Base-by-base conservation (phyloP, 2,888 invertebrate species). In the Sminthurides aquaticus region DNA sequence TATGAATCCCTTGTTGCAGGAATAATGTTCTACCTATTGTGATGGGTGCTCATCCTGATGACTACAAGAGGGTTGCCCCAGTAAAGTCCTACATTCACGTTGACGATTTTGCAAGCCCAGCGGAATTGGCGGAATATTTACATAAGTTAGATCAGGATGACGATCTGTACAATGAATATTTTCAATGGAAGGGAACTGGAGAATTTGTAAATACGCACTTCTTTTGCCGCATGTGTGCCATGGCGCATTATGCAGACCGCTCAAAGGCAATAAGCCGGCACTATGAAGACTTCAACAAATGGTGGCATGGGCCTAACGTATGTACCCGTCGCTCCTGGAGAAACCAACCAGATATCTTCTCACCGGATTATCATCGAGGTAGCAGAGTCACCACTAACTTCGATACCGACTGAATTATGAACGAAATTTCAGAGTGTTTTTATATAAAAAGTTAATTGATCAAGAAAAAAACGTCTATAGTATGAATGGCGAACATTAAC, bases 131-230 rank as follows among this genome's bases (percentile, higher is more conserved):
- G 48, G 85, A 86, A 29, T 96, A 95, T 80, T 82, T 97, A 63
- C 85, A 86, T 70, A 84, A 87, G 60, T 82, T 97, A 64, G 94
- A 95, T 78, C 83, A 85, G 71, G 89, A 97, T 79, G 92, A 95
- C 77, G 86, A 86, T 54, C 82, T 92, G 1, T 97, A 96, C 79
- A 96, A 97, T 79, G 89, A 92, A 28, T 97, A 97, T 79, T 96
- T 96, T 79, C 86, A 85, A 75, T 94, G 93, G 93, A 88, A 92
- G 82, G 91, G 91, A 57, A 93, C 92, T 0, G 97, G 97, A 1
- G 90, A 93, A 78, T 94, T 97, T 78, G 90, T 97, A 76, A 95
- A 98, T 80, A 97, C 97, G 25, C 92, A 87, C 79, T 94, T 92
- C 81, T 92, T 92, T 86, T 95, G 93, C 78, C 86, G 93, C 49